Evolutionary conservation across 2,797 vertebrate genomes (phyloP).

Genomic region (Loris lydekkerianus): DNA sequence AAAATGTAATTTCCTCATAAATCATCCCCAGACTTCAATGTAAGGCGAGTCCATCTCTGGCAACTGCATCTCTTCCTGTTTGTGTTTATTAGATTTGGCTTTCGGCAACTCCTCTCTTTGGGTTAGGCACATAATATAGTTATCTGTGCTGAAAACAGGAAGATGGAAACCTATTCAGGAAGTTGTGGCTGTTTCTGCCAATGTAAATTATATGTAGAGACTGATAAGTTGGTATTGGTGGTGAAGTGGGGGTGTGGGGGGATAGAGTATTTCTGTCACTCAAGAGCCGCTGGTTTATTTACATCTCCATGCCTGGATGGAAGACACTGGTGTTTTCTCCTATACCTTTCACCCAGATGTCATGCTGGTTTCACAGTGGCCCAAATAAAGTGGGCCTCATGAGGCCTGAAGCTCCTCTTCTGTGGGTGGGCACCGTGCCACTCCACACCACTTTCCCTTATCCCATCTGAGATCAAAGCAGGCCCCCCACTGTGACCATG

Average conservation of each 20-base stretch:
- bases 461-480: background rate
- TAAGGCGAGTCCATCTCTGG: conserved; percentile 35
- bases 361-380: background rate
- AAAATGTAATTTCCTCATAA: conserved; percentile 32
- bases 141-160: conserved; percentile 1
- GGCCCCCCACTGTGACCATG: background rate
- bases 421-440: background rate
- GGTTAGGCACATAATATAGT: background rate
- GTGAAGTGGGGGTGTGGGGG: background rate
- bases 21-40: background rate
- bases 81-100: conserved; percentile 41
- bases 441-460: background rate
- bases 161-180: background rate
- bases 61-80: conserved; percentile 60
- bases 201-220: background rate
- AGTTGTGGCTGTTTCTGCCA: background rate
- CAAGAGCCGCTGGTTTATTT: background rate
- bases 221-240: background rate
- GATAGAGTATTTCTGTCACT: background rate
- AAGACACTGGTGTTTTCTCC: background rate
- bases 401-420: background rate
- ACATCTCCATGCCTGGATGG: background rate
- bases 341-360: background rate
- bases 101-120: background rate
- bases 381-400: background rate